Conservation (phyloP, 1,140 invertebrate species). For the Drosophila neocordata region DNA sequence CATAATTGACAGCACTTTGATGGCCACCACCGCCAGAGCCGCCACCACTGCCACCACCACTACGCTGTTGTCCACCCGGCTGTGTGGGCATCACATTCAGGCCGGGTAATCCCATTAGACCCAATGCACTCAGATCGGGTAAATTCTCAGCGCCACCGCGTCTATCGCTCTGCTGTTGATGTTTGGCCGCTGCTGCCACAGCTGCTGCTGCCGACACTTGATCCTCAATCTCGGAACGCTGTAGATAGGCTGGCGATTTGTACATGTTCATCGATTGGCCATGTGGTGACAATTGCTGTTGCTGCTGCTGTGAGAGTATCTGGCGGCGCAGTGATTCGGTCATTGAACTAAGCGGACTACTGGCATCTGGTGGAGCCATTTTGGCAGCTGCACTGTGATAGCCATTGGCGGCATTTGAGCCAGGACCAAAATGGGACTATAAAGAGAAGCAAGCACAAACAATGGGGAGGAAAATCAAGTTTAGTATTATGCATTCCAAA, state of each 20-base stretch:
- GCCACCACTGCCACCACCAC: background rate
- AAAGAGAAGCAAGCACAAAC: background rate
- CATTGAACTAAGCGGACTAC: slow-evolving; percentile 73
- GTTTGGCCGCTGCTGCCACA: slow-evolving; percentile 66
- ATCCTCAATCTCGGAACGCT: slow-evolving; percentile 78
- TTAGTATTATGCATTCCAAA: too few species aligned
- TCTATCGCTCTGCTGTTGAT: slow-evolving; percentile 53
- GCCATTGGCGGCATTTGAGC: slow-evolving; percentile 66
- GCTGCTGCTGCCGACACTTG: slow-evolving; percentile 71
- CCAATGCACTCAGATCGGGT: slow-evolving; percentile 72
- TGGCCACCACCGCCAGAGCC: slow-evolving; percentile 44
- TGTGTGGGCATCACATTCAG: slow-evolving; percentile 75
- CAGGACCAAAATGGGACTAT: slow-evolving; percentile 59
- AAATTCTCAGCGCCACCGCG: slow-evolving; percentile 64
- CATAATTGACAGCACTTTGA: slow-evolving; percentile 66
- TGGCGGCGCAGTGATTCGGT: slow-evolving; percentile 75
- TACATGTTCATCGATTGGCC: slow-evolving; percentile 79
- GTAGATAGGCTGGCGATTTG: slow-evolving; percentile 77
- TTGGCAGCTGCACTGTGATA: slow-evolving; percentile 73
- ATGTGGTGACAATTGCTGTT: slow-evolving; percentile 71
- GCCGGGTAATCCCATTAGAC: slow-evolving; percentile 74
- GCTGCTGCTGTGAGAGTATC: slow-evolving; percentile 75
- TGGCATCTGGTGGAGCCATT: slow-evolving; percentile 66
- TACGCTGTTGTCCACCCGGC: slow-evolving; percentile 31
- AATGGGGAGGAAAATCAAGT: background rate